Evolutionary conservation across 53 echinoderm and acorn worm genomes (phyloP), one percentile per base, ranked within the genome.

Genomic region (Patiria pectinifera): DNA sequence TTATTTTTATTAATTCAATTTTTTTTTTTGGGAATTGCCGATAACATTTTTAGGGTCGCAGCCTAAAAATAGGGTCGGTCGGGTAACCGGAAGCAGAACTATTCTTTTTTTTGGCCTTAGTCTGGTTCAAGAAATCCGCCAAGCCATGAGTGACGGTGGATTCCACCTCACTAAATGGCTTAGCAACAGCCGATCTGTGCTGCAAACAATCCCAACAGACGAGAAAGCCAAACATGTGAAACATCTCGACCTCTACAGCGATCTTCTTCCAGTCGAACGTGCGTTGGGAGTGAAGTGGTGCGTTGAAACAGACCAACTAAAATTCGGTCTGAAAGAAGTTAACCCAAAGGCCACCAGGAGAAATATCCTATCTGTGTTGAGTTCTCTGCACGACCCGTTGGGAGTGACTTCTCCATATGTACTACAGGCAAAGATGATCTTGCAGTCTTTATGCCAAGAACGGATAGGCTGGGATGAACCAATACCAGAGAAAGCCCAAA

Each of bases 261-360:
- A 94, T 15, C 85, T 59, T 10, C 81, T 91, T 22, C 94, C 94
- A 7, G 22, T 62, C 2, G 95, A 95, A 61, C 89, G 91, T 14
- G 95, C 95, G 1, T 19, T 97, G 22, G 97, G 95, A 9, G 91
- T 97, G 24, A 88, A 85, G 26, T 97, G 97, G 94, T 69, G 93
- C 70, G 89, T 92, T 0, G 92, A 94, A 26, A 83, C 80, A 5
- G 95, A 95, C 3, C 48, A 45, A 2, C 8, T 91, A 18, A 78
- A 60, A 19, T 91, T 93, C 59, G 71, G n/a, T 4, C 76, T 47
- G 3, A 88, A 92, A 62, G 26, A 77, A 61, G 92, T 92, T 19
- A 59, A 79, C 80, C 92, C 92, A 46, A 87, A 78, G 3, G 46
- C 35, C 7, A 94, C 87, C 19, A 59, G 94, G 72, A 62, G 95